Conservation (phyloP, 2,113 vertebrate genomes). For the Lamprologus ornatipinnis region DNA sequence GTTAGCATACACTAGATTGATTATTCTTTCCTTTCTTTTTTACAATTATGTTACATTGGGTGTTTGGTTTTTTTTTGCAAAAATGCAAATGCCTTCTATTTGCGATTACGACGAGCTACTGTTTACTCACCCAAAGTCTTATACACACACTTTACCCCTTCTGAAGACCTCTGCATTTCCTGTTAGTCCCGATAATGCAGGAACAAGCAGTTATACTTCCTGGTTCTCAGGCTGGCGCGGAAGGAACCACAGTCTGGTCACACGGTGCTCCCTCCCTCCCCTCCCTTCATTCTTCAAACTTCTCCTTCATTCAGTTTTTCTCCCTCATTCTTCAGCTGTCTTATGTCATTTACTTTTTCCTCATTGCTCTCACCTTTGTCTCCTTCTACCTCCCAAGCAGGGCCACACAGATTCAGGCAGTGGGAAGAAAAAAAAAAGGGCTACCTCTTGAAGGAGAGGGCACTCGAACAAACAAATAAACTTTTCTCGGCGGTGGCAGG, state of each 20-base stretch:
- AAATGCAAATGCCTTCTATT: not conserved
- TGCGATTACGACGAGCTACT: not conserved
- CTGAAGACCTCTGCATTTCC: slow-evolving; percentile 76
- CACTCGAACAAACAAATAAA: slow-evolving; percentile 8
- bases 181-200: slow-evolving; percentile 72
- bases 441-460: slow-evolving; percentile 2
- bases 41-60: not conserved
- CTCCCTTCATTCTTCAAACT: slow-evolving; percentile 9
- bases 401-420: slow-evolving; percentile 13
- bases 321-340: not conserved
- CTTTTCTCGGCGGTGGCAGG: slow-evolving; percentile 50
- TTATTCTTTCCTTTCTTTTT: not conserved
- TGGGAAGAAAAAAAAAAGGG: not conserved
- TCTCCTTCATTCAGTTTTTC: slow-evolving; percentile 3
- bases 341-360: slow-evolving; percentile 11
- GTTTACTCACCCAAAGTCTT: not conserved
- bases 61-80: rapidly evolving
- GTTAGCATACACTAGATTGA: not conserved
- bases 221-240: slow-evolving; percentile 76
- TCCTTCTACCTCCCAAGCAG: slow-evolving; percentile 23
- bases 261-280: slow-evolving; percentile 59
- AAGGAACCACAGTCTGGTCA: slow-evolving; percentile 74
- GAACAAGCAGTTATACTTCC: slow-evolving; percentile 70
- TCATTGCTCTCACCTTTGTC: slow-evolving; percentile 8
- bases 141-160: slow-evolving; percentile 28